A percentile compares a stretch with the other conserved stretches of the same genome.
Evolutionary conservation across 2,113 vertebrate genomes (phyloP).

Genomic region (Epinephelus fuscoguttatus): DNA sequence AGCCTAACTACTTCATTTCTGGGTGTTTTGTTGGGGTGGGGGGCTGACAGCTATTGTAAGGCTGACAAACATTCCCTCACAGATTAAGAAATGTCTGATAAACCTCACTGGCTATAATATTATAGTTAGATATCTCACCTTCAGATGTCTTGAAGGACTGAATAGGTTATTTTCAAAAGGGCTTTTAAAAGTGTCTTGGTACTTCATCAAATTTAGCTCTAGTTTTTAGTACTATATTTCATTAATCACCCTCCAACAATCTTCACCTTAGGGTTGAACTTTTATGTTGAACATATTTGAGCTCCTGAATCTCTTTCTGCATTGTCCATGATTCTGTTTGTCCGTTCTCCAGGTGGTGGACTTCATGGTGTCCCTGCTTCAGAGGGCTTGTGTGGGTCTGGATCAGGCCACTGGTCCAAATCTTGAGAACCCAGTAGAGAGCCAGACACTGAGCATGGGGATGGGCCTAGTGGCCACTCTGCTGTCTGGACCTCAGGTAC

Average conservation of each 20-base stretch:
- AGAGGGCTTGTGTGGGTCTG: conserved; percentile 86
- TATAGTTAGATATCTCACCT: conserved; percentile 39
- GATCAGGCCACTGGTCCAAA: conserved; percentile 30
- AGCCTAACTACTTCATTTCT: conserved; percentile 14
- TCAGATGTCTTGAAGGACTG: conserved; percentile 5
- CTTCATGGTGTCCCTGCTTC: conserved; percentile 89
- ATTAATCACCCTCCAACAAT: not conserved
- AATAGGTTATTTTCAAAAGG: not conserved
- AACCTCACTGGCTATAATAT: conserved; percentile 14
- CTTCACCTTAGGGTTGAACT: not conserved
- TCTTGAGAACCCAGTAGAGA: conserved; percentile 80
- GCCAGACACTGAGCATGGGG: conserved; percentile 92
- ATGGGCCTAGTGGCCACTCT: conserved; percentile 93
- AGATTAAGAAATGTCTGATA: conserved; percentile 32
- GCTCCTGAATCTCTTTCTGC: not conserved
- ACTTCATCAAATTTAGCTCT: not conserved
- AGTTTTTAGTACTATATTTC: not conserved
- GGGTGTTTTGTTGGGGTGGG: not conserved
- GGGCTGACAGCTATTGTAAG: not conserved
- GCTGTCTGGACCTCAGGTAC: conserved; percentile 91
- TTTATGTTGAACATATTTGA: not conserved
- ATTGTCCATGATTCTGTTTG: not conserved
- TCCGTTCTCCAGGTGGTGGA: conserved; percentile 86
- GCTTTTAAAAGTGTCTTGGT: not conserved
- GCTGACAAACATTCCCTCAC: conserved; percentile 11